These are phyloP conservation scores for Chaetogeoica ovagalla DNA, from an alignment of 2,888 invertebrate genomes.

Conservation along the genomic window DNA sequence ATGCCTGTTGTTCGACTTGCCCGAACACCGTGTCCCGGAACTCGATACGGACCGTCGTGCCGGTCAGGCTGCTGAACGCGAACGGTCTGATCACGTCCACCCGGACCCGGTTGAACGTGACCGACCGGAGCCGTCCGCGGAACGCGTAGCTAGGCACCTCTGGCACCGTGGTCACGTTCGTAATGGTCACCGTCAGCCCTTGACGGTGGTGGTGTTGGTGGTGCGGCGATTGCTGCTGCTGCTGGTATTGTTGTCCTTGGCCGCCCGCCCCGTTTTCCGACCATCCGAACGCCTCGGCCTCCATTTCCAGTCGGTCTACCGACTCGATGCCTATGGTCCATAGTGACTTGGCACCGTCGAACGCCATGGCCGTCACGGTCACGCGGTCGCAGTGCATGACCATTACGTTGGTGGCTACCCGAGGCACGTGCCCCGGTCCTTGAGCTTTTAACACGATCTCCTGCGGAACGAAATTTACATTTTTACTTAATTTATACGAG, in stretches of 20 bases:
- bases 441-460: conserved; percentile 54
- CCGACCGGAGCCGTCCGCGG: conserved; percentile 69
- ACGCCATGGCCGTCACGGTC: conserved; percentile 65
- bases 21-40: conserved; percentile 67
- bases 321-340: conserved; percentile 68
- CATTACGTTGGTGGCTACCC: conserved; percentile 66
- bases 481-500: no score
- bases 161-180: conserved; percentile 61
- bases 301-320: conserved; percentile 67
- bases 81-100: conserved; percentile 70
- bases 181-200: conserved; percentile 58
- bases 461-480: conserved; percentile 53
- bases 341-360: conserved; percentile 67
- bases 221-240: background rate
- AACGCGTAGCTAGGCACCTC: conserved; percentile 66
- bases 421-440: conserved; percentile 55
- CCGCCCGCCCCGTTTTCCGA: conserved; percentile 57
- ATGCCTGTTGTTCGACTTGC: conserved; percentile 71
- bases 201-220: conserved; percentile 58
- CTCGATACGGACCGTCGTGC: conserved; percentile 66
- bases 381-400: conserved; percentile 70
- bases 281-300: conserved; percentile 69
- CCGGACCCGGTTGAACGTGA: conserved; percentile 67
- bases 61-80: conserved; percentile 74
- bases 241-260: conserved; percentile 57